phyloP scores from a whole-genome alignment of 2,797 vertebrate genomes.

The Fistularia commersonii region DNA sequence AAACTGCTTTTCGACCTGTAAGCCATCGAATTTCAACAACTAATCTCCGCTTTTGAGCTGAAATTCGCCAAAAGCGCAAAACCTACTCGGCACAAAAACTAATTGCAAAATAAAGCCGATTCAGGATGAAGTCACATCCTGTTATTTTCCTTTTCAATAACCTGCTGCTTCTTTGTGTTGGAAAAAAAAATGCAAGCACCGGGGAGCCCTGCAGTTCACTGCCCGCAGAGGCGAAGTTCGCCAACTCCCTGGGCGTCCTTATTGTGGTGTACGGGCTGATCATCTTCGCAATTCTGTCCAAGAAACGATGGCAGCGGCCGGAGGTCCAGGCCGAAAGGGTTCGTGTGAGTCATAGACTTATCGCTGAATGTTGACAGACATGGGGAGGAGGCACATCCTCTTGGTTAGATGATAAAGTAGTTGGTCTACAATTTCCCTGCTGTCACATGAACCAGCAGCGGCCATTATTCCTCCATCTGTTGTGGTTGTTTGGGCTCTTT shows the following conservation, averaged over 20 bases:
- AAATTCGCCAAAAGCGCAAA: too few species aligned
- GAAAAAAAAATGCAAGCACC: constrained; percentile 2
- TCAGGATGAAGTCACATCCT: too few species aligned
- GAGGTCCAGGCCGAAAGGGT: constrained; percentile 5
- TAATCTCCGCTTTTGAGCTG: too few species aligned
- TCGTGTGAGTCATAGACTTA: constrained; percentile 6
- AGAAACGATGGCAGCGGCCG: constrained; percentile 19
- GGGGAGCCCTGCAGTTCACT: constrained; percentile 7
- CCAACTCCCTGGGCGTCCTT: constrained; percentile 23
- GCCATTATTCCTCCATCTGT: too few species aligned
- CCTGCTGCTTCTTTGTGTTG: not conserved
- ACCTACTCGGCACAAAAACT: too few species aligned
- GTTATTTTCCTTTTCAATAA: not conserved
- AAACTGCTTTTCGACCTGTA: constrained; percentile 25
- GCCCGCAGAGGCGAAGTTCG: constrained; percentile 30
- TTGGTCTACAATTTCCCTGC: too few species aligned
- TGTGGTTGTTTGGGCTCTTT: too few species aligned
- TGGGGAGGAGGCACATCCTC: too few species aligned
- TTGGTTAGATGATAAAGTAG: too few species aligned
- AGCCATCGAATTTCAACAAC: not conserved
- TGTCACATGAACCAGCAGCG: too few species aligned
- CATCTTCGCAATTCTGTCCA: constrained; percentile 30
- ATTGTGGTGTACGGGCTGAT: constrained; percentile 25
- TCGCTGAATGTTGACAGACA: not conserved
- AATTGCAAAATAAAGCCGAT: too few species aligned